Conservation (phyloP, 2,888 invertebrate species). For the Pogonocherus hispidulus region DNA sequence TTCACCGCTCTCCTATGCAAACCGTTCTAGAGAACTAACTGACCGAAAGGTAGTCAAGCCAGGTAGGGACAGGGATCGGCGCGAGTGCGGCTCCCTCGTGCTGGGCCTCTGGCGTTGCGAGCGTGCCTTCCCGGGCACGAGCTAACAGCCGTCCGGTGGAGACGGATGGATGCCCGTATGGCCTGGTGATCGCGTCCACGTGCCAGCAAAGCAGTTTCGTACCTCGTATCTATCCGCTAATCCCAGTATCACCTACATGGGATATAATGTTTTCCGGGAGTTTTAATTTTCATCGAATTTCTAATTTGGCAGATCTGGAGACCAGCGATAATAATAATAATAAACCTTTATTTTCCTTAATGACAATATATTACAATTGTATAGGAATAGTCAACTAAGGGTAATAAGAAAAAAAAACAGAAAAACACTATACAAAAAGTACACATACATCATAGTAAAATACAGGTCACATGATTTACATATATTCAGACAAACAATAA, state of each 20-base stretch:
- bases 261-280: not conserved
- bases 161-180: constrained; percentile 48
- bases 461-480: too few species aligned
- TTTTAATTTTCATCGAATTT: too few species aligned
- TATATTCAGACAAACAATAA: too few species aligned
- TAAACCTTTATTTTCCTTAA: too few species aligned
- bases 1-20: too few species aligned
- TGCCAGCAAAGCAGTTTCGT: constrained; percentile 41
- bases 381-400: too few species aligned
- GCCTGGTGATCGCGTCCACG: constrained; percentile 42
- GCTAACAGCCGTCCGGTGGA: constrained; percentile 31
- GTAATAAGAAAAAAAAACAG: too few species aligned
- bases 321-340: too few species aligned
- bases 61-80: constrained; percentile 1
- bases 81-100: constrained; percentile 35
- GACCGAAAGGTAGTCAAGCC: constrained; percentile 9
- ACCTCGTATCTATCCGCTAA: constrained; percentile 1
- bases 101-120: constrained; percentile 21
- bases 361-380: too few species aligned
- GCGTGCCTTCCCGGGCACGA: constrained; percentile 39
- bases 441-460: too few species aligned
- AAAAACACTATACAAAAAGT: too few species aligned
- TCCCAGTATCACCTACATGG: not conserved
- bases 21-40: not conserved
- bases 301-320: too few species aligned